Conservation (phyloP, 1,140 invertebrate genomes). For the Saccostrea cuccullata region DNA sequence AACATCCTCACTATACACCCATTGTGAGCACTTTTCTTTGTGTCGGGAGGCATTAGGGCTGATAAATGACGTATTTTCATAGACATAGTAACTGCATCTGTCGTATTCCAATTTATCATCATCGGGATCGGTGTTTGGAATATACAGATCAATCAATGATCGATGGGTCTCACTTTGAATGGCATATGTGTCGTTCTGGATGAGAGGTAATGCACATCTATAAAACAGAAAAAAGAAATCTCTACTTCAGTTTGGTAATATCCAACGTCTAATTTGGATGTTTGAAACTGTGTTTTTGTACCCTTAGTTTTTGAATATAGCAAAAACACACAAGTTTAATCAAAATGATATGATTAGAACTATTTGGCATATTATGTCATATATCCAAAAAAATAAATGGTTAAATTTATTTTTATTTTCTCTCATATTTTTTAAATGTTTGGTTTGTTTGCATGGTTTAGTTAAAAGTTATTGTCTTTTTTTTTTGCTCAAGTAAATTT, state of each 20-base stretch:
- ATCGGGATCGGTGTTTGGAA: conserved; percentile 40
- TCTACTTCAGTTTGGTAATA: not conserved
- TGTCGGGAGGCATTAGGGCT: conserved; percentile 28
- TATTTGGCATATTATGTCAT: too few species aligned
- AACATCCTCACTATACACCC: conserved; percentile 57
- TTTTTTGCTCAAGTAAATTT: too few species aligned
- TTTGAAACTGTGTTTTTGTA: too few species aligned
- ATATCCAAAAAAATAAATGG: too few species aligned
- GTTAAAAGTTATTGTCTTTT: too few species aligned
- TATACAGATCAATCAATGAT: conserved; percentile 45
- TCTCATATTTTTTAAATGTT: too few species aligned
- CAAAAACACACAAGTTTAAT: too few species aligned
- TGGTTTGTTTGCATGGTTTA: too few species aligned
- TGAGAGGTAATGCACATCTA: conserved; percentile 59
- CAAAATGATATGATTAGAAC: too few species aligned
- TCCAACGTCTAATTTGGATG: too few species aligned
- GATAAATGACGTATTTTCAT: not conserved
- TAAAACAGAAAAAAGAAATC: not conserved
- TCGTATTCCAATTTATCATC: conserved; percentile 36
- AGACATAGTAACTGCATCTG: conserved; percentile 43
- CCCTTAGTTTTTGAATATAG: too few species aligned
- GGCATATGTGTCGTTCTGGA: conserved; percentile 59
- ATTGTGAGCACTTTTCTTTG: conserved; percentile 41
- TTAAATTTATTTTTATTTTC: too few species aligned
- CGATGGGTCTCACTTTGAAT: conserved; percentile 53